These are phyloP conservation scores for Ariopsis seemanni DNA, from an alignment of 2,113 vertebrate genomes.

Conservation along the genomic window DNA sequence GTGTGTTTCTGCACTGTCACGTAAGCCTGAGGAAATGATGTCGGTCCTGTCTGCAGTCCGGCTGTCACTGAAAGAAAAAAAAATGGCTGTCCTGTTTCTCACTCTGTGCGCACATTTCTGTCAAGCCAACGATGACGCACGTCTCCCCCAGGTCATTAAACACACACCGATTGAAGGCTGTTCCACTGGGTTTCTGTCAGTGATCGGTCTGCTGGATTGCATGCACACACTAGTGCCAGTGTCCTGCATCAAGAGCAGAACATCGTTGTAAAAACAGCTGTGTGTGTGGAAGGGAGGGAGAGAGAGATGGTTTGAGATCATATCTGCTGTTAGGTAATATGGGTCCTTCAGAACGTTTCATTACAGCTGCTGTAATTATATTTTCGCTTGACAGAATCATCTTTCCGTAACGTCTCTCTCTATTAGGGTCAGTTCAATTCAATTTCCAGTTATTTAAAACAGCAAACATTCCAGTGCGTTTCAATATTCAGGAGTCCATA, in stretches of 20 bases:
- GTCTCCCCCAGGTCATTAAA: slow-evolving; percentile 11
- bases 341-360: not conserved
- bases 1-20: slow-evolving; percentile 23
- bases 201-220: not conserved
- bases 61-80: not conserved
- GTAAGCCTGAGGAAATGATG: slow-evolving; percentile 19
- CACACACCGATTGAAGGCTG: not conserved
- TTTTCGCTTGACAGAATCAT: not conserved
- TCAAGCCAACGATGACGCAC: not conserved
- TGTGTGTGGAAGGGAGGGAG: not conserved
- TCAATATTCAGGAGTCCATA: not conserved
- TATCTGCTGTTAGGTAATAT: not conserved
- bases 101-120: not conserved
- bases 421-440: not conserved
- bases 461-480: not conserved
- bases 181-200: not conserved
- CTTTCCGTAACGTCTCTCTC: not conserved
- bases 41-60: not conserved
- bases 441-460: not conserved
- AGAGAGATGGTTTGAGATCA: not conserved
- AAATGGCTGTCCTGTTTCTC: not conserved
- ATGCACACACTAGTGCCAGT: slow-evolving; percentile 7
- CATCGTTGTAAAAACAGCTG: not conserved
- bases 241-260: not conserved
- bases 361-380: slow-evolving; percentile 8